Base-by-base conservation (phyloP, 2,797 vertebrate genomes). In the Micrastur ruficollis region DNA sequence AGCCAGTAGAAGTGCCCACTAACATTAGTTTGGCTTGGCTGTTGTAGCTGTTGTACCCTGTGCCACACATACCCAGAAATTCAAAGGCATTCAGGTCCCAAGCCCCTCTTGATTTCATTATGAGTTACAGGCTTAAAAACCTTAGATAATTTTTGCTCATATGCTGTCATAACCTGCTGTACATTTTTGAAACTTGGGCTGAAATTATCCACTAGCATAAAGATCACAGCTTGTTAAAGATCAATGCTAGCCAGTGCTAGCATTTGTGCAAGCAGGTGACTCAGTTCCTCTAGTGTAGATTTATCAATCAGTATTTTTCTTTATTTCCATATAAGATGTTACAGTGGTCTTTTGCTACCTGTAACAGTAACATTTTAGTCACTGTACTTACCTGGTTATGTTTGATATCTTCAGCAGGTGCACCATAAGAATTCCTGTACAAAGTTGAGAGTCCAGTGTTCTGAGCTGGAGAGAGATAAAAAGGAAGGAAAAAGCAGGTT, bases 361-460 rank as follows among this genome's bases (percentile, higher is more conserved):
- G 47, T 17, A 78, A 81, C 10, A 36, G 49, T 20, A 82, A 32
- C 25, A 38, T 42, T 90, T 91, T 36, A 32, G 42, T 42, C 36
- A 81, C 47, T 7, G 3, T 20, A 36, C 86, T 87, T 95, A 99
- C 99, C 99, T 99, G 99, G 98, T 99, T 99, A 97, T 99, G 99
- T 98, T 99, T 99, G 97, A 99, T 98, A 96, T 99, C 99, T 97
- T 99, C 99, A 91, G 98, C 98, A 96, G 99, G 98, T 2, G 99
- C 99, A 97, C 99, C 98, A 89, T 99, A 99, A 1, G 99, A 99
- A 98, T 99, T 99, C 96, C 99, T 99, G 97, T 99, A 99, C 98
- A 99, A 98, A 52, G 99, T 99, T 34, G 99, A 99, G 81, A 99
- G 99, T 98, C 99, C 99, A 96, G 99, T 99, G 93, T 99, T 99